These are phyloP conservation scores for Cheilosia soror DNA, from an alignment of 2,888 invertebrate species.

Conservation along the genomic window DNA sequence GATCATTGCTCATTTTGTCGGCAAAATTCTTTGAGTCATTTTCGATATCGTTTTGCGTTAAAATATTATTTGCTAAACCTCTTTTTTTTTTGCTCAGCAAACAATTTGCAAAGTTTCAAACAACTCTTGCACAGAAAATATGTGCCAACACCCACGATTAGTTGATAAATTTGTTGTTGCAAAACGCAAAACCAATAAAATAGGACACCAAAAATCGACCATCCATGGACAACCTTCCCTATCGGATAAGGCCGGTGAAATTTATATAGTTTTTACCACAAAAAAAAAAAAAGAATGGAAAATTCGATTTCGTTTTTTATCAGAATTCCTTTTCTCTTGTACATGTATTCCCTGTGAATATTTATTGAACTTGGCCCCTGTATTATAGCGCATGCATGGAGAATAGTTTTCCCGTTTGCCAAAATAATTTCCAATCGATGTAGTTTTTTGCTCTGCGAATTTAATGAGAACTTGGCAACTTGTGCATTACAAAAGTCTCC, in stretches of 20 bases:
- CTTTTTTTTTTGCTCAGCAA: background rate
- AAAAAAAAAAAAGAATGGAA: background rate
- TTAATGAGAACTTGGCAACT: slow-evolving; percentile 48
- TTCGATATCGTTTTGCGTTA: too few species aligned
- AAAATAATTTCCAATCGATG: slow-evolving; percentile 36
- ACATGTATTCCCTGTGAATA: slow-evolving; percentile 10
- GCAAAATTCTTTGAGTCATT: too few species aligned
- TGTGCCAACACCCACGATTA: background rate
- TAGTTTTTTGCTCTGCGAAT: slow-evolving; percentile 19
- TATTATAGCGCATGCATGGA: background rate
- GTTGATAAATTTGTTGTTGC: background rate
- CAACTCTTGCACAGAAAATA: background rate
- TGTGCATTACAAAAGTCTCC: slow-evolving; percentile 5
- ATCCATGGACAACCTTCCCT: slow-evolving; percentile 2
- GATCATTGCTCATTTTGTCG: too few species aligned
- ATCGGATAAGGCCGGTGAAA: background rate
- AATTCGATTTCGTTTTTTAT: background rate
- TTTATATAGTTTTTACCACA: background rate
- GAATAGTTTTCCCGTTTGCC: background rate
- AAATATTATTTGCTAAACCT: too few species aligned
- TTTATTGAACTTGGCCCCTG: slow-evolving; percentile 45
- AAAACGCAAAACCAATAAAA: slow-evolving; percentile 17
- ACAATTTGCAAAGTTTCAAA: slow-evolving; percentile 27
- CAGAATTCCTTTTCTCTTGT: background rate
- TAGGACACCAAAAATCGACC: slow-evolving; percentile 3